Conservation (phyloP, 2,888 invertebrate species). For the Caenorhabditis auriculariae region DNA sequence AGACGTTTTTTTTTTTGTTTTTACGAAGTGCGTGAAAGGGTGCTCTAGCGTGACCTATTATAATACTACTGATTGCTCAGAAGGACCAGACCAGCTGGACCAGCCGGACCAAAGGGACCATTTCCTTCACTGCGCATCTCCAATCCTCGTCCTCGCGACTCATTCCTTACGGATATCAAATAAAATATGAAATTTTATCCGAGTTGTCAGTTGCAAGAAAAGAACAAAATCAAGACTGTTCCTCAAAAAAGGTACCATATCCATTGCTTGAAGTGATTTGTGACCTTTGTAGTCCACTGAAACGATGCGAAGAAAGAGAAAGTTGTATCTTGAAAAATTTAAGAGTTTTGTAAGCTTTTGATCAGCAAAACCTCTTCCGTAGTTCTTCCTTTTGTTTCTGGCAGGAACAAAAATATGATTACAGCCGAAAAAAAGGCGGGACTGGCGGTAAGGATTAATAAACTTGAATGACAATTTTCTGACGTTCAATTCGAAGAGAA, state of each 20-base stretch:
- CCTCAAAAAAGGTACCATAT: slow-evolving; percentile 19
- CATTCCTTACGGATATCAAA: neutral
- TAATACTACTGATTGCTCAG: slow-evolving; percentile 5
- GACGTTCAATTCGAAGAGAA: neutral
- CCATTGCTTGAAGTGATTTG: slow-evolving; percentile 2
- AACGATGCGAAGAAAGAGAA: slow-evolving; percentile 8
- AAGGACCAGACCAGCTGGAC: slow-evolving; percentile 36
- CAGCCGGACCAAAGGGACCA: slow-evolving; percentile 32
- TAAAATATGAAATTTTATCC: neutral
- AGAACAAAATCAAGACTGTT: slow-evolving; percentile 5
- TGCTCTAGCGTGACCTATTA: slow-evolving; percentile 5
- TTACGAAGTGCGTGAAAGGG: slow-evolving; percentile 8
- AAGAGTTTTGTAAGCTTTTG: too few species aligned
- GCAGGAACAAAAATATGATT: slow-evolving; percentile 52
- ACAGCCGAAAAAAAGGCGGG: slow-evolving; percentile 54
- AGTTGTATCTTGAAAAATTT: slow-evolving; percentile 21
- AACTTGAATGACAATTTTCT: slow-evolving; percentile 14
- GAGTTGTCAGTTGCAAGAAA: neutral
- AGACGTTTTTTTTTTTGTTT: slow-evolving; percentile 3
- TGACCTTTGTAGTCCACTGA: slow-evolving; percentile 16
- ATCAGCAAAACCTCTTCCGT: slow-evolving; percentile 41
- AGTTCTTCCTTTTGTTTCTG: slow-evolving; percentile 54
- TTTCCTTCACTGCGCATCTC: slow-evolving; percentile 44
- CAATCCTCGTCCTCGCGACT: slow-evolving; percentile 15
- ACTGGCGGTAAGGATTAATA: slow-evolving; percentile 48